These are phyloP conservation scores for Anoura caudifer DNA, from an alignment of 2,113 vertebrate species.

Conservation along the genomic window DNA sequence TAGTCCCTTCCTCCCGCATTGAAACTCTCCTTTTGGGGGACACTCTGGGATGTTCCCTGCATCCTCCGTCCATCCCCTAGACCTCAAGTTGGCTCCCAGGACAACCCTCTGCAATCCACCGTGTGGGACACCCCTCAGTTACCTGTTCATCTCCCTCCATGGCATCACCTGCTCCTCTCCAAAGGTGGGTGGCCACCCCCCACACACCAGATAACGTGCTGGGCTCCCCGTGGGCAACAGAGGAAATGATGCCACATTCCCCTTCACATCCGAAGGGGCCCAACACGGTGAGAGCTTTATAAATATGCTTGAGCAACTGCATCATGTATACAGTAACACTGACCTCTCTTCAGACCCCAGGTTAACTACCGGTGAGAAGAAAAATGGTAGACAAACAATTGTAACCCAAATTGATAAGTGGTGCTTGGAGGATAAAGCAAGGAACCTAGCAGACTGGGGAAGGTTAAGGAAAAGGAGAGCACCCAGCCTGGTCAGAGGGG, in stretches of 20 bases:
- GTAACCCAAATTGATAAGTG: neutral
- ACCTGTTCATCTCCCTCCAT: neutral
- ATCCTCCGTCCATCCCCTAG: neutral
- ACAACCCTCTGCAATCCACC: neutral
- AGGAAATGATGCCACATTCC: neutral
- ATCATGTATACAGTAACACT: neutral
- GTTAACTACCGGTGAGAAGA: neutral
- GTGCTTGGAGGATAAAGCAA: neutral
- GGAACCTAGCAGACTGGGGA: neutral
- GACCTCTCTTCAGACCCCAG: neutral
- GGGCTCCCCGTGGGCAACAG: neutral
- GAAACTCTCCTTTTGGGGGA: neutral
- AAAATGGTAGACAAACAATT: neutral
- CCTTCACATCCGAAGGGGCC: neutral
- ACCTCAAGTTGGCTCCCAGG: fast-evolving
- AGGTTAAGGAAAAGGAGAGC: neutral
- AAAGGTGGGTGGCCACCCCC: neutral
- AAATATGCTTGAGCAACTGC: neutral
- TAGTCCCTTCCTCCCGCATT: neutral
- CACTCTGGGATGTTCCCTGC: fast-evolving
- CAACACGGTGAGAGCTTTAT: neutral
- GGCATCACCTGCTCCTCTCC: neutral
- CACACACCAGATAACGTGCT: fast-evolving
- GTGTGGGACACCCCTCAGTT: no score
- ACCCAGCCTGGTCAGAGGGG: neutral